Conservation (phyloP, 2,888 invertebrate genomes). For the Trissoscelio sp. region DNA sequence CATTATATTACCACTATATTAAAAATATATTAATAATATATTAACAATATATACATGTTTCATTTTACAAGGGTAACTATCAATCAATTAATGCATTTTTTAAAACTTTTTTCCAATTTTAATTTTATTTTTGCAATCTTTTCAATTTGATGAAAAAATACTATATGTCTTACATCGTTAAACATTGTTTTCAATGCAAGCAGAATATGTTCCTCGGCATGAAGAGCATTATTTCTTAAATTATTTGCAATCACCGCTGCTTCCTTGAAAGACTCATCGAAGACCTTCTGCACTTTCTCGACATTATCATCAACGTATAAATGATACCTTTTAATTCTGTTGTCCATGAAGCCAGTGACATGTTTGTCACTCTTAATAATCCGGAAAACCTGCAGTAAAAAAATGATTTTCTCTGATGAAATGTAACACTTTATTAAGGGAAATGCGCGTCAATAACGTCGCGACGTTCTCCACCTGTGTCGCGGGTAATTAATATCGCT, state of each 20-base stretch:
- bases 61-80: no score
- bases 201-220: slow-evolving; percentile 9
- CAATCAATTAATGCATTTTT: no score
- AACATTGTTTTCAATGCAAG: not conserved
- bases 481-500: not conserved
- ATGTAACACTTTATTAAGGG: not conserved
- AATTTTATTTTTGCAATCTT: not conserved
- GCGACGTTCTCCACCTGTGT: not conserved
- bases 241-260: slow-evolving; percentile 3
- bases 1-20: no score
- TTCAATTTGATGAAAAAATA: not conserved
- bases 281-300: slow-evolving; percentile 12
- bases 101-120: no score
- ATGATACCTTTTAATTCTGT: slow-evolving; percentile 21
- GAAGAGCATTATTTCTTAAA: slow-evolving; percentile 17
- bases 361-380: not conserved
- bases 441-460: not conserved
- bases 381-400: slow-evolving; percentile 4
- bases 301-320: slow-evolving; percentile 6
- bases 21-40: no score
- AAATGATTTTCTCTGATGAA: not conserved
- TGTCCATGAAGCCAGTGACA: not conserved
- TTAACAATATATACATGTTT: no score
- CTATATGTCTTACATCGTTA: slow-evolving; percentile 16
- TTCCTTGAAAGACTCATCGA: slow-evolving; percentile 4